A percentile compares a stretch with the other conserved stretches of the same genome.
These are phyloP conservation scores for Pseudopipra pipra DNA, from an alignment of 2,113 vertebrate genomes.

Conservation along the genomic window DNA sequence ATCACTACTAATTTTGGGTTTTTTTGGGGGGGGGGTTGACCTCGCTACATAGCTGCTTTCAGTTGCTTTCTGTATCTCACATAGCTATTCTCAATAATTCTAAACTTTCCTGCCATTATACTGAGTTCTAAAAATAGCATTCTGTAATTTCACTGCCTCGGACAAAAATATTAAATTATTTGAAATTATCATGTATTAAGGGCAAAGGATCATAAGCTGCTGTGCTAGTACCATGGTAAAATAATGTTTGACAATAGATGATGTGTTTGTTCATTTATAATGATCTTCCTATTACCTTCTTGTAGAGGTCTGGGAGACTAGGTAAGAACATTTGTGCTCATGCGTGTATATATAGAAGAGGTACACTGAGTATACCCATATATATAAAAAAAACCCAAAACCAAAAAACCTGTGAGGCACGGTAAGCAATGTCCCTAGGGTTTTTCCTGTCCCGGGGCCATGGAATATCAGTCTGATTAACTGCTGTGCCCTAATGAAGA, in stretches of 20 bases:
- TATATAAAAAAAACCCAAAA: neutral
- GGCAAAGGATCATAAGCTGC: neutral
- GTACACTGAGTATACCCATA: accelerated
- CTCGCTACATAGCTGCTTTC: neutral
- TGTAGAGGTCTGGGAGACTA: neutral
- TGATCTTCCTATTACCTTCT: neutral
- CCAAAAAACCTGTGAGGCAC: neutral
- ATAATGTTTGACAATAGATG: neutral
- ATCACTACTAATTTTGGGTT: neutral
- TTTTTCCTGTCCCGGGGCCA: neutral
- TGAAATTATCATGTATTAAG: neutral
- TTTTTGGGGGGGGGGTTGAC: neutral
- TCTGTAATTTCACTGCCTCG: constrained; percentile 17
- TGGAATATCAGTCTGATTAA: neutral
- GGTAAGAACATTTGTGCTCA: neutral
- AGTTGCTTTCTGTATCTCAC: neutral
- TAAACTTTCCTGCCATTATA: constrained; percentile 20
- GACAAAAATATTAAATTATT: neutral
- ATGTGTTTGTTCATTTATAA: neutral
- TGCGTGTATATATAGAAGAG: neutral
- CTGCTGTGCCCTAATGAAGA: neutral
- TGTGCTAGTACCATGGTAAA: neutral
- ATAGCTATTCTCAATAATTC: constrained; percentile 33
- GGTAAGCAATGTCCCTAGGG: neutral
- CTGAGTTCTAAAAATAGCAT: constrained; percentile 39